Evolutionary conservation across 64 coral and sea anemone genomes (phyloP), one percentile per base, ranked within the genome.

Genomic region (Porites lutea): DNA sequence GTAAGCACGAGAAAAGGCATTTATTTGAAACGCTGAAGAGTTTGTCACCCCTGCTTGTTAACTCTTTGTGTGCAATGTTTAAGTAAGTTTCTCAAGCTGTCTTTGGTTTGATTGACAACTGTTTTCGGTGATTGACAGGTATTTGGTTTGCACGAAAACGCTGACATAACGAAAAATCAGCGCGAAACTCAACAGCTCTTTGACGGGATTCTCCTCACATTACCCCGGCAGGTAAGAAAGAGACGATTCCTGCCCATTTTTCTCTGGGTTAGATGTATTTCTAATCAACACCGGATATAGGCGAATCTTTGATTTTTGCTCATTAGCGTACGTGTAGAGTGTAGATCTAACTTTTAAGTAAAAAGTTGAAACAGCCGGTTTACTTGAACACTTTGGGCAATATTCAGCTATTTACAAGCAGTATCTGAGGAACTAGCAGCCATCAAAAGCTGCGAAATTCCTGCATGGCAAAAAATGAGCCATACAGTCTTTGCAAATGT

Each of bases 121-220:
- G 48, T 52, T 71, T 50, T 3, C 87, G 64, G 75, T 88, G 20
- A 69, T 59, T 63, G 67, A 53, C 59, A 98, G 96, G 94, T 98
- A 9, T 98, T 98, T 93, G 96, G 96, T 52, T 65, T 98, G 23
- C 96, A 98, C 15, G 96, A 98, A 72, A 98, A 98, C 63, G 96
- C 93, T 3, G 96, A 98, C 63, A 98, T 98, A n/a, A 96, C 96
- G 21, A 98, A 98, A 82, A 96, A 98, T 65, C 96, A 98, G 75
- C 81, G 94, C n/a, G 96, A 98, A 69, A 98, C 96, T 3, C 87
- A 93, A 66, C 96, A 98, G 55, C 72, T 98, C 27, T 98, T 98
- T 91, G 94, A 98, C 13, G 94, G 96, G 16, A 95, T 98, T 71
- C 79, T 98, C 55, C 88, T 91, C 6, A 98, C 96, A 49, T 78